Base-by-base conservation (phyloP, 2,888 invertebrate species). In the Dromius quadrimaculatus region DNA sequence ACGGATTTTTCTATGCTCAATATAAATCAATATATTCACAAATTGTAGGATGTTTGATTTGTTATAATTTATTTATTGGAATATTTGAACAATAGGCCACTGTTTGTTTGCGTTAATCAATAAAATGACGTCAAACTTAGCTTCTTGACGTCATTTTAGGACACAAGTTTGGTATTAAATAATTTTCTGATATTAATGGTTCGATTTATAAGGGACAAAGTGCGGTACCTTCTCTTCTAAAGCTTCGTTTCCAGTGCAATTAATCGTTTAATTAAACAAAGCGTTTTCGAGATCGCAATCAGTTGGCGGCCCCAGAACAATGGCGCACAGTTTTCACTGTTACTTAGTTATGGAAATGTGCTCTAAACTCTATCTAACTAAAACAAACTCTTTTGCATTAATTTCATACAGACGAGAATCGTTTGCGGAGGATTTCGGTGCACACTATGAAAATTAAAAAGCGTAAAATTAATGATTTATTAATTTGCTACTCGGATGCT, bases 341-440 rank as follows among this genome's bases (percentile, higher is more conserved):
- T 79, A 78, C 79, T 80, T 80, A 78, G 79, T 78, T 80, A 80
- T 80, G 80, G 76, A 79, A 80, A 80, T 80, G 73, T 72, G 73
- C 73, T 70, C 72, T 71, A 41, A 62, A 62, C 62, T 19, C 36
- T 20, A 59, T 8, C 9, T 15, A n/a, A 43, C 17, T 28, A 8
- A 68, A 17, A 20, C 32, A 8, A 61, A 9, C 9, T 13, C 28
- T 45, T 38, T 13, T 28, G 2, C n/a, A 38, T 2, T 6, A 15
- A 3, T 22, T 1, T 5, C 47, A 34, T 47, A 38, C 17, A 36
- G 65, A 4, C 20, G 9, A 32, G 2, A 41, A 13, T 54, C 6
- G 6, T 62, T 15, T 41, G 22, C 11, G 15, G 2, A 32, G 20
- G 32, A 19, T 54, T 66, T 66, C 13, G 59, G 59, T 59, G 59